Conservation (phyloP, 1,140 invertebrate genomes). For the Coenobita brevimanus region DNA sequence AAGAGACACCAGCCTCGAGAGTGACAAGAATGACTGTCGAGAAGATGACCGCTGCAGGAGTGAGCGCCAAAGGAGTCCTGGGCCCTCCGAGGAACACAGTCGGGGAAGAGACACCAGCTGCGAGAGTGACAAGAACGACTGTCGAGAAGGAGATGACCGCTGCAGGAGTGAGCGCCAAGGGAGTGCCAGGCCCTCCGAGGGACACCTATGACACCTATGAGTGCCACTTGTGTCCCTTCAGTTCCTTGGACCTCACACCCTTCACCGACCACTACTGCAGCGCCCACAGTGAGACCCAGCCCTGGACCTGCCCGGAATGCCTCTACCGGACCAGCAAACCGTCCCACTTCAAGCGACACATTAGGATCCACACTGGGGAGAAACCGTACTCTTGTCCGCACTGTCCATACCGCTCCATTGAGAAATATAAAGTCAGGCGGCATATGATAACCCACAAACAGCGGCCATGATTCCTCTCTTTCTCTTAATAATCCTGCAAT, state of each 20-base stretch:
- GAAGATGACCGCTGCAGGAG: too few relatives aligned
- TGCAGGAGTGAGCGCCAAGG: too few relatives aligned
- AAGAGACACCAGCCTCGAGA: too few relatives aligned
- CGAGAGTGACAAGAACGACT: too few relatives aligned
- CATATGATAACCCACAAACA: slow-evolving; percentile 37
- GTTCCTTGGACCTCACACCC: background rate
- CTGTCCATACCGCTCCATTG: slow-evolving; percentile 39
- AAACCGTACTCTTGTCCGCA: slow-evolving; percentile 44
- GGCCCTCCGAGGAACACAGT: too few relatives aligned
- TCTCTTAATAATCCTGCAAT: background rate
- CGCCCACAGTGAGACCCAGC: slow-evolving; percentile 38
- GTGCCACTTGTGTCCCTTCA: slow-evolving; percentile 36
- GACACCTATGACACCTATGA: slow-evolving; percentile 9
- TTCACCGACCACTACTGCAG: slow-evolving; percentile 42
- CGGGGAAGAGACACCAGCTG: too few relatives aligned
- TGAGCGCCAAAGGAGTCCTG: too few relatives aligned
- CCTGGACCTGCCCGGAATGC: slow-evolving; percentile 39
- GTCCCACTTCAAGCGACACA: slow-evolving; percentile 33
- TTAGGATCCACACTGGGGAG: slow-evolving; percentile 51
- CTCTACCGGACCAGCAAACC: slow-evolving; percentile 30
- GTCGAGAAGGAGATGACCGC: too few relatives aligned
- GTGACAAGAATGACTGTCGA: too few relatives aligned
- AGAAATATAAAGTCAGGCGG: slow-evolving; percentile 36
- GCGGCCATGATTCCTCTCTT: background rate
- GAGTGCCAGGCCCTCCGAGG: too few relatives aligned